Evolutionary conservation across 23 tunicate species (phyloP).

Genomic region (Oikopleura vanhoeffeni): DNA sequence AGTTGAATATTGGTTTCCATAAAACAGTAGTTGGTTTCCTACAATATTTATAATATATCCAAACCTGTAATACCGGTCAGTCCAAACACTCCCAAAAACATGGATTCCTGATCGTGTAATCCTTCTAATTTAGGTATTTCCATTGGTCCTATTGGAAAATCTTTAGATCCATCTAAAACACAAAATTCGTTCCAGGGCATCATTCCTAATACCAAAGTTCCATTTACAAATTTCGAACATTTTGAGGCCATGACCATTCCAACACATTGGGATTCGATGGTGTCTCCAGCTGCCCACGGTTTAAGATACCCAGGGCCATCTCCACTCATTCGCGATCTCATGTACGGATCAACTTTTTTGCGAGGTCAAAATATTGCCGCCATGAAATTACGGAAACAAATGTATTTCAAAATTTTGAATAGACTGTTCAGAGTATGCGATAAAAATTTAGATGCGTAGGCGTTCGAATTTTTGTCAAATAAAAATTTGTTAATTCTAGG

Average conservation of each 20-base stretch:
- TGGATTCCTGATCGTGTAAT: background rate
- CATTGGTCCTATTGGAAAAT: background rate
- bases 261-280: conserved; percentile 16
- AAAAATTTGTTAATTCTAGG: too few species aligned
- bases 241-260: conserved; percentile 18
- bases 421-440: too few species aligned
- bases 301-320: conserved; percentile 18
- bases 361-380: too few species aligned
- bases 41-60: too few species aligned
- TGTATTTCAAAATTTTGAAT: too few species aligned
- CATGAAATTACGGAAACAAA: too few species aligned
- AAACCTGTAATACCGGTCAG: conserved; percentile 21
- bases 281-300: conserved; percentile 18
- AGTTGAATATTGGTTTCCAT: too few species aligned
- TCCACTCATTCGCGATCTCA: conserved; percentile 23
- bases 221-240: conserved; percentile 6
- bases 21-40: too few species aligned
- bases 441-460: too few species aligned
- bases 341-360: conserved; percentile 32
- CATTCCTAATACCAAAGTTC: conserved; percentile 16
- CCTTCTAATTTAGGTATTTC: conserved; percentile 19
- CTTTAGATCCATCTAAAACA: background rate
- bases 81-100: conserved; percentile 23
- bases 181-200: conserved; percentile 20
- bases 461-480: too few species aligned